Evolutionary conservation across 2,888 invertebrate species (phyloP).

Genomic region (Cantharis lateralis): DNA sequence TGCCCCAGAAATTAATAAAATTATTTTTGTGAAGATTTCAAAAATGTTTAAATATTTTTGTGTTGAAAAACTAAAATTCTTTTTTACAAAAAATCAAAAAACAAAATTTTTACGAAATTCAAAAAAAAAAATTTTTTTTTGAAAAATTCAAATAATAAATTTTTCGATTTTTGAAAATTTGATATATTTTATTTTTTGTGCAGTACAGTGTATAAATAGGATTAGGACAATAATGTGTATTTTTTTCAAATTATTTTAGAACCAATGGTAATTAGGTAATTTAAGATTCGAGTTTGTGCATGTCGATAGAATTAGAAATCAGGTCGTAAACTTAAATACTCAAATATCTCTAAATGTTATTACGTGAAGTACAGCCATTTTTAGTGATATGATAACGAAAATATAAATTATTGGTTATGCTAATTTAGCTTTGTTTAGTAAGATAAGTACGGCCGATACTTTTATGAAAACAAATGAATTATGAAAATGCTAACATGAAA

Average conservation of each 20-base stretch:
- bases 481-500: neutral
- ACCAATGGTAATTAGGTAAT: neutral
- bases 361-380: conserved; percentile 1
- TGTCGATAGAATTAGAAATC: neutral
- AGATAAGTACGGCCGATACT: neutral
- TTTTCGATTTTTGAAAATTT: too few species aligned
- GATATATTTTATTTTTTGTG: neutral
- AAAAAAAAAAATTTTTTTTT: too few species aligned
- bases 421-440: neutral
- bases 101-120: too few species aligned
- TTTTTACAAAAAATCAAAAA: too few species aligned
- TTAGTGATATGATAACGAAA: neutral
- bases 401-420: conserved; percentile 2
- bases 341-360: conserved; percentile 1
- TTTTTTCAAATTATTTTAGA: neutral
- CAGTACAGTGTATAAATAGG: neutral
- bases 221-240: neutral
- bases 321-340: conserved; percentile 1
- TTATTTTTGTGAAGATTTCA: too few species aligned
- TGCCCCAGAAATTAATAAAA: too few species aligned
- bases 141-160: too few species aligned
- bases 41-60: too few species aligned
- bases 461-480: neutral
- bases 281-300: neutral
- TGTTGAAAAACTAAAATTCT: too few species aligned